Base-by-base conservation (phyloP, 2,888 invertebrate species). In the Sycophila texana region DNA sequence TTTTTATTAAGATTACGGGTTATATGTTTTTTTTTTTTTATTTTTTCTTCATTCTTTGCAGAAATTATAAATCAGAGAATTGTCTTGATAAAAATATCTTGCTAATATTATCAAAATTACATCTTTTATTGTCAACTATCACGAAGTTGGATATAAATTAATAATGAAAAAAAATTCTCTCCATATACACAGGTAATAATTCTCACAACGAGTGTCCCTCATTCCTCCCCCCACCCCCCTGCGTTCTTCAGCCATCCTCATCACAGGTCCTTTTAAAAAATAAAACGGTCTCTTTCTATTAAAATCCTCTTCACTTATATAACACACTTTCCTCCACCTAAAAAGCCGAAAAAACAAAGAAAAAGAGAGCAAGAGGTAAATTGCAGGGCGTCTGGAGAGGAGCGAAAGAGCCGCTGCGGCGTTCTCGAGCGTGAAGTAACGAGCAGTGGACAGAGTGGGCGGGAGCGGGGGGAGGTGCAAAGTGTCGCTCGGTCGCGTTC, bases 381-480 rank as follows among this genome's bases (percentile, higher is more conserved):
- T 30, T 30, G 30, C 61, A n/a, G 26, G n/a, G n/a, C n/a, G 53
- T 53, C 53, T 53, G 4, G 16, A 4, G 22, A 61, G 30, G 12
- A 22, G 39, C 26, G 10, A 20, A 4, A 14, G 60, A 20, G 14
- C 14, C 60, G 26, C 58, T 20, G 51, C 10, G 12, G 12, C 30
- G 14, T 7, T 55, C 14, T 39, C 55, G 61, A 53, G 70, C 26
- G 63, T 26, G 57, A 76, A 55, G 71, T 58, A 71, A 66, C 57
- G 71, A 71, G 57, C 14, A 65, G 71, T 22, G 65, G 65, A 65
- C 63, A 77, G 49, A 51, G 51, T 30, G n/a, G 65, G 30, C 58
- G 71, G 51, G 51, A 20, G 18, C 13, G 20, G 4, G 58, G 12
- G 22, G 20, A 22, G 20, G 39, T n/a, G 30, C 60, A 51, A 16